Base-by-base conservation (phyloP, 2,888 invertebrate genomes). In the Drosophila mettleri region DNA sequence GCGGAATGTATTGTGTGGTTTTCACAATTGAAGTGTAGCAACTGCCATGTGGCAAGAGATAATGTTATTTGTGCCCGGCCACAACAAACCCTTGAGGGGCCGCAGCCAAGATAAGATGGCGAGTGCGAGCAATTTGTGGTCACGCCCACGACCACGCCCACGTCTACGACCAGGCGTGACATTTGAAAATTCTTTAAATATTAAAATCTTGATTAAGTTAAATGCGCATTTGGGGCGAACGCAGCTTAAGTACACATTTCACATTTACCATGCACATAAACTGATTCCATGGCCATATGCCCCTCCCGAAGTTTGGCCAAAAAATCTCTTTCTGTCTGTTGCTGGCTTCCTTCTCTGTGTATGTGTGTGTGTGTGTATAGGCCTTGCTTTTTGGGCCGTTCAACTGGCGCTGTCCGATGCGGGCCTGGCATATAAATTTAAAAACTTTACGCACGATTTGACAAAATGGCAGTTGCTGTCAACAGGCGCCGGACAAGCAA, bases 191-290 rank as follows among this genome's bases (percentile, higher is more conserved):
- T 83, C 78, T 87, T 90, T 89, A 90, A 90, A 89, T 90, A 90
- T 90, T 90, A 88, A 90, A 90, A 90, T 90, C 89, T 90, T 90
- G 90, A 90, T 90, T 90, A 90, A 90, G 90, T 83, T 88, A 89
- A 90, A 90, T 90, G 84, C 74, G 84, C 87, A 88, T 86, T 88
- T 75, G 83, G 86, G 86, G 74, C 75, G 68, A 59, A 43, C 45
- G 66, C 71, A 74, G 70, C 74, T 80, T 74, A 74, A 74, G 75
- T 76, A 75, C 74, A 71, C 75, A 77, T 73, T 80, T 76, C 52
- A 53, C 72, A 77, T 74, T 72, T 63, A 65, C 64, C 61, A 71
- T 66, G 74, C 74, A 70, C 76, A 79, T 71, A 69, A 78, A 86
- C 75, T 67, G 81, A 78, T 80, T 80, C 75, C 60, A 52, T 55